These are phyloP conservation scores for Harpalus rubripes DNA, from an alignment of 2,888 invertebrate species.

Conservation along the genomic window DNA sequence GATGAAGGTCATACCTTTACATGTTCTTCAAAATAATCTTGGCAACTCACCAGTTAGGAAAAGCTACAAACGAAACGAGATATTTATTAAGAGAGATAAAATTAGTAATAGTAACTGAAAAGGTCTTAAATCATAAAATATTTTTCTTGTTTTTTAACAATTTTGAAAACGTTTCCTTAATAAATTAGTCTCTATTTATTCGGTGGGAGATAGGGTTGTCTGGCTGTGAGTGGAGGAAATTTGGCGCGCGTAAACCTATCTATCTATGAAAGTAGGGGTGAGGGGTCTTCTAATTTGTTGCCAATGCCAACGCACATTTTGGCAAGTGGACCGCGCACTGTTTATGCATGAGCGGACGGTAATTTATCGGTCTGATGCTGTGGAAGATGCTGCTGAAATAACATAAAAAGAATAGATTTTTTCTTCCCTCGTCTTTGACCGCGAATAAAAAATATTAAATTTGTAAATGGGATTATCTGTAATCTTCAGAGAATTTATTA, in stretches of 20 bases:
- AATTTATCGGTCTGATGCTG: slow-evolving; percentile 52
- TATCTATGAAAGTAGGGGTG: slow-evolving; percentile 32
- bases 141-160: too few relatives aligned
- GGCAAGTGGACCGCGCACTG: slow-evolving; percentile 58
- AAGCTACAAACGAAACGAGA: too few relatives aligned
- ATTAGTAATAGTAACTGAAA: too few relatives aligned
- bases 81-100: too few relatives aligned
- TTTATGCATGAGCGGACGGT: slow-evolving; percentile 59
- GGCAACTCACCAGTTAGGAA: too few relatives aligned
- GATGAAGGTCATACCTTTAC: too few relatives aligned
- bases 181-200: not conserved
- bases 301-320: slow-evolving; percentile 59
- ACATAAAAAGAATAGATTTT: slow-evolving; percentile 49
- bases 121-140: too few relatives aligned
- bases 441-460: slow-evolving; percentile 36
- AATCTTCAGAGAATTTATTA: not conserved
- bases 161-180: not conserved
- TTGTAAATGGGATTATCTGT: not conserved
- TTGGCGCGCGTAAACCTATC: slow-evolving; percentile 8
- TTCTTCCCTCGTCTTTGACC: slow-evolving; percentile 18
- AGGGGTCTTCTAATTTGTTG: slow-evolving; percentile 58
- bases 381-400: slow-evolving; percentile 33
- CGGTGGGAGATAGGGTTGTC: not conserved
- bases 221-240: not conserved
- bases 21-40: too few relatives aligned